Conservation (phyloP, 2,797 vertebrate species). For the Muraenolepis orangiensis region DNA sequence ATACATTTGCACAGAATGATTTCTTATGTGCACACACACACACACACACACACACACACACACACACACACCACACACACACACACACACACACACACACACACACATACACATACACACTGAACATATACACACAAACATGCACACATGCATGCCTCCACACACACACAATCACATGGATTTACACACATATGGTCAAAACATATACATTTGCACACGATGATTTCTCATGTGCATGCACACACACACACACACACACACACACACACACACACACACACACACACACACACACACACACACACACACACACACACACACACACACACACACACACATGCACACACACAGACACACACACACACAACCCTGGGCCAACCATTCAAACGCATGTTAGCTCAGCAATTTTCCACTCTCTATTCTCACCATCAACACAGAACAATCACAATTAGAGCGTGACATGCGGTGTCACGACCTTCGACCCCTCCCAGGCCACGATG, state of each 20-base stretch:
- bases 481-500: slow-evolving; percentile 31
- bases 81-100: slow-evolving; percentile 16
- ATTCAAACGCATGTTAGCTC: slow-evolving; percentile 53
- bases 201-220: slow-evolving; percentile 16
- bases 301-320: neutral
- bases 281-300: neutral
- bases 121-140: neutral
- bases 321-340: neutral
- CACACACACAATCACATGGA: neutral
- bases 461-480: slow-evolving; percentile 59
- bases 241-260: neutral
- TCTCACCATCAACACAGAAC: slow-evolving; percentile 68
- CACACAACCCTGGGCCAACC: slow-evolving; percentile 27
- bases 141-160: neutral
- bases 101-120: slow-evolving; percentile 18
- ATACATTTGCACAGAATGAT: slow-evolving; percentile 6
- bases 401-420: slow-evolving; percentile 61
- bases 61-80: too few species aligned
- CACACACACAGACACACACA: slow-evolving; percentile 4
- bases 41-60: neutral
- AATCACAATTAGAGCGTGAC: slow-evolving; percentile 69
- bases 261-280: neutral
- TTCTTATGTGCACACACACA: neutral
- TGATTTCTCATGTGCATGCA: too few species aligned
- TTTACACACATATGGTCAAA: too few species aligned